These are phyloP conservation scores for Drosophila burlai DNA, from an alignment of 1,140 invertebrate genomes.

Conservation along the genomic window DNA sequence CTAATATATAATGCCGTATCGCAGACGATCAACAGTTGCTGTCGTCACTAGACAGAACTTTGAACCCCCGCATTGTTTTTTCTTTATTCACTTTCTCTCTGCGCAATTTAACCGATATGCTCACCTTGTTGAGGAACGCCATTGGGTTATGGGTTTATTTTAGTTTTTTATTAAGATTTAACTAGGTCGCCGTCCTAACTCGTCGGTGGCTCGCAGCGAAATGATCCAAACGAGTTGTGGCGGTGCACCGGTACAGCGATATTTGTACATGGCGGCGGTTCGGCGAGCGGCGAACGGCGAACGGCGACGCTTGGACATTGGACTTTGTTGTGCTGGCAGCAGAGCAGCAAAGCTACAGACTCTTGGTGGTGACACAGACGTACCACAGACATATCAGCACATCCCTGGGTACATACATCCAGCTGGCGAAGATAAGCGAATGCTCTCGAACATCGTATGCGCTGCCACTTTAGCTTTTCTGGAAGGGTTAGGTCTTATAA, in stretches of 20 bases:
- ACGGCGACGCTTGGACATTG: slow-evolving; percentile 60
- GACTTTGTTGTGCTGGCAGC: slow-evolving; percentile 41
- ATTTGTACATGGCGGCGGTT: slow-evolving; percentile 13
- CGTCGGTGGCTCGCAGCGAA: slow-evolving; percentile 44
- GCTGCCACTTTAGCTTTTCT: neutral
- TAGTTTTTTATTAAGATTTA: slow-evolving; percentile 32
- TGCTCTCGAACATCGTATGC: slow-evolving; percentile 21
- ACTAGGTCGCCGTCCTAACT: slow-evolving; percentile 59
- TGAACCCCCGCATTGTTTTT: slow-evolving; percentile 13
- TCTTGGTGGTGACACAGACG: slow-evolving; percentile 26
- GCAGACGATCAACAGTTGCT: slow-evolving; percentile 49
- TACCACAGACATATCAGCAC: slow-evolving; percentile 8
- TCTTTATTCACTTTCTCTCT: slow-evolving; percentile 25
- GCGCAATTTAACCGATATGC: slow-evolving; percentile 14
- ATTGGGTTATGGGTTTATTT: slow-evolving; percentile 46
- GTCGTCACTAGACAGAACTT: slow-evolving; percentile 52
- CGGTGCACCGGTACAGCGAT: slow-evolving; percentile 32
- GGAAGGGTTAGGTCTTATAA: neutral
- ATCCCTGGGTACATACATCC: neutral
- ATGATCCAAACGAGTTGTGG: slow-evolving; percentile 61
- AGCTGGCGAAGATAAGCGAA: slow-evolving; percentile 16
- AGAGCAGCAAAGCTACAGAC: slow-evolving; percentile 36
- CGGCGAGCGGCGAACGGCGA: slow-evolving; percentile 1
- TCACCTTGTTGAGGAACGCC: slow-evolving; percentile 82
- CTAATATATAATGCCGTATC: neutral